phyloP scores from a whole-genome alignment of 2,888 invertebrate genomes.

The Chymomyza amoena region DNA sequence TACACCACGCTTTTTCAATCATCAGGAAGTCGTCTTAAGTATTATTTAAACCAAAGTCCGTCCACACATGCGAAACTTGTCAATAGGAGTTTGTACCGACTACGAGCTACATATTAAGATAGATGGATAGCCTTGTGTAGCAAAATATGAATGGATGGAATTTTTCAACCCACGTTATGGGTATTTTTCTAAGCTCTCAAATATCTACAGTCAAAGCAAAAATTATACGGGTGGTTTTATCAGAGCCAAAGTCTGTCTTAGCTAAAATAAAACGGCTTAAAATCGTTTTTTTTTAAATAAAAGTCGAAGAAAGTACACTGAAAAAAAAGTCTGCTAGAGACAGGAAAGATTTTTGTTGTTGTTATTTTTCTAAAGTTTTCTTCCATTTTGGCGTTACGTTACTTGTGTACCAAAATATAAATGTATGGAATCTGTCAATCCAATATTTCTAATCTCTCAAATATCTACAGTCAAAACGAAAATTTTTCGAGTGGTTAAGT shows the following conservation, averaged over 20 bases:
- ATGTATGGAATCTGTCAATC: slow-evolving; percentile 13
- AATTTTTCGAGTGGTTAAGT: too few relatives aligned
- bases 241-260: too few relatives aligned
- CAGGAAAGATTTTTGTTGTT: too few relatives aligned
- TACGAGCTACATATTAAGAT: slow-evolving; percentile 5
- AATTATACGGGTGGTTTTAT: too few relatives aligned
- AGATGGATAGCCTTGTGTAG: slow-evolving; percentile 14
- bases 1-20: slow-evolving; percentile 43
- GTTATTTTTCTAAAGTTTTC: too few relatives aligned
- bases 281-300: too few relatives aligned
- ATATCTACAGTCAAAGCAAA: not conserved
- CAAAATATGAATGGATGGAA: slow-evolving; percentile 2
- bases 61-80: not conserved
- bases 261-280: too few relatives aligned
- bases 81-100: slow-evolving; percentile 20
- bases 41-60: slow-evolving; percentile 1
- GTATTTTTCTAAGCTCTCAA: not conserved
- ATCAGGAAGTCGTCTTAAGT: slow-evolving; percentile 39
- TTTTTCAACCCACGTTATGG: slow-evolving; percentile 16
- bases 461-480: too few relatives aligned
- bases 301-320: too few relatives aligned
- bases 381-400: too few relatives aligned
- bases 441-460: not conserved
- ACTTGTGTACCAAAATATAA: slow-evolving; percentile 12
- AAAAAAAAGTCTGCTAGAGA: too few relatives aligned